Conservation (phyloP, 2,797 vertebrate species). For the Sparus aurata region DNA sequence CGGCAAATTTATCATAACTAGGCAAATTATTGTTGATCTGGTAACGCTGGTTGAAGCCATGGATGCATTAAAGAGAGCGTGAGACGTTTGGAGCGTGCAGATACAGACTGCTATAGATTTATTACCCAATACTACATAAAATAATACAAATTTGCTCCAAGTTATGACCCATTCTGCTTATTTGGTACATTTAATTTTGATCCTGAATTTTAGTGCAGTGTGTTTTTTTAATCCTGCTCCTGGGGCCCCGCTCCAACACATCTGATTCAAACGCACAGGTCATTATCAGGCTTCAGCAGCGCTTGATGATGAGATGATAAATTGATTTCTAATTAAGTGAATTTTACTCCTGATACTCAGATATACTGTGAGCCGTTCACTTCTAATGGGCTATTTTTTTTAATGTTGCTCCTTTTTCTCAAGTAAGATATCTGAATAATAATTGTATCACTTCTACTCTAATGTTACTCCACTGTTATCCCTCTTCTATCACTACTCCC, state of each 20-base stretch:
- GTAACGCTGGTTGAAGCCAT: too few species aligned
- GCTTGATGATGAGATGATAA: too few species aligned
- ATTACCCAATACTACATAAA: slow-evolving; percentile 3
- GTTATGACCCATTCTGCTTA: neutral
- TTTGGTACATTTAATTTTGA: neutral
- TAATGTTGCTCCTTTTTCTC: neutral
- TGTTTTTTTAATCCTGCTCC: too few species aligned
- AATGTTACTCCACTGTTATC: neutral
- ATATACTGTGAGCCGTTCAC: neutral
- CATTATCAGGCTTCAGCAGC: too few species aligned
- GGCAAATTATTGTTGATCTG: too few species aligned
- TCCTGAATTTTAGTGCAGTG: too few species aligned
- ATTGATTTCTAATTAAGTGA: too few species aligned
- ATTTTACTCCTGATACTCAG: neutral
- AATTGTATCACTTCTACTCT: neutral
- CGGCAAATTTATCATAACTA: too few species aligned
- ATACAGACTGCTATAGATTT: neutral
- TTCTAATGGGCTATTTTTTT: neutral
- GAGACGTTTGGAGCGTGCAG: too few species aligned
- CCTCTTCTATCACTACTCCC: neutral
- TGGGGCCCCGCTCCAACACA: too few species aligned
- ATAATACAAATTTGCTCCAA: slow-evolving; percentile 1
- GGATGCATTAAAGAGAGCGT: too few species aligned
- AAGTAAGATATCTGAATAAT: neutral
- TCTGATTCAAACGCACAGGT: too few species aligned